A percentile compares a stretch with the other conserved stretches of the same genome.
Conservation (phyloP, 2,797 vertebrate genomes). For the Chelon auratus region DNA sequence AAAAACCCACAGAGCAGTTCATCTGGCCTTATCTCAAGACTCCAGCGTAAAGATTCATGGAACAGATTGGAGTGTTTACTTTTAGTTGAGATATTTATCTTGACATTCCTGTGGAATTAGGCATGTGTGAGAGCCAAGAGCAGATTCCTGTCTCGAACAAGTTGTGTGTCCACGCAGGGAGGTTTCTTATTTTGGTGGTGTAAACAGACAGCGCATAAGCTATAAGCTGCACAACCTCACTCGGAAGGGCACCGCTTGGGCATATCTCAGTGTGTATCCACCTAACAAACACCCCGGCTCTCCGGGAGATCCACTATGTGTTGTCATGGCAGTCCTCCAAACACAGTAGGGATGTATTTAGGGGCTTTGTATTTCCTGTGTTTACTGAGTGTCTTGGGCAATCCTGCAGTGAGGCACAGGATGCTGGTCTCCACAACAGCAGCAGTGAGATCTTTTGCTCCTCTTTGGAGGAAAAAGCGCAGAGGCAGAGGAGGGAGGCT, state of each 20-base stretch:
- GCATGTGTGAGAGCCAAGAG: conserved; percentile 46
- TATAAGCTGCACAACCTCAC: conserved; percentile 44
- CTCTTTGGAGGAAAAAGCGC: conserved; percentile 37
- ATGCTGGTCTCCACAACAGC: conserved; percentile 64
- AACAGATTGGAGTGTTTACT: conserved; percentile 73
- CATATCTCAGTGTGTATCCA: conserved; percentile 79
- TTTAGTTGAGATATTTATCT: conserved; percentile 66
- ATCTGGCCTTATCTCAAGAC: conserved; percentile 62
- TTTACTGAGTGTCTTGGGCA: conserved; percentile 73
- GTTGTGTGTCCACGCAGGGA: conserved; percentile 49
- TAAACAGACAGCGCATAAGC: conserved; percentile 58
- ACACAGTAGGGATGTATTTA: conserved; percentile 72
- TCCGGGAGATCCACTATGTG: conserved; percentile 66
- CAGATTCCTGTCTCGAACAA: conserved; percentile 52
- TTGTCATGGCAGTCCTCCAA: conserved; percentile 76
- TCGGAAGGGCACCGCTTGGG: conserved; percentile 71
- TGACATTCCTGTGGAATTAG: conserved; percentile 68
- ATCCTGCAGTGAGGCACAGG: conserved; percentile 64
- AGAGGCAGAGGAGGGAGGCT: conserved; percentile 50
- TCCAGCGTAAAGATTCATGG: conserved; percentile 55
- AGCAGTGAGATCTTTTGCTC: conserved; percentile 47
- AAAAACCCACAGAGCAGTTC: conserved; percentile 53
- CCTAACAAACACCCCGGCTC: conserved; percentile 51
- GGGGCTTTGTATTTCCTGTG: conserved; percentile 75
- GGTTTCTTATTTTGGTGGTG: conserved; percentile 45